Base-by-base conservation (phyloP, 2,888 invertebrate species). In the Mesorhabditis spiculigera region DNA sequence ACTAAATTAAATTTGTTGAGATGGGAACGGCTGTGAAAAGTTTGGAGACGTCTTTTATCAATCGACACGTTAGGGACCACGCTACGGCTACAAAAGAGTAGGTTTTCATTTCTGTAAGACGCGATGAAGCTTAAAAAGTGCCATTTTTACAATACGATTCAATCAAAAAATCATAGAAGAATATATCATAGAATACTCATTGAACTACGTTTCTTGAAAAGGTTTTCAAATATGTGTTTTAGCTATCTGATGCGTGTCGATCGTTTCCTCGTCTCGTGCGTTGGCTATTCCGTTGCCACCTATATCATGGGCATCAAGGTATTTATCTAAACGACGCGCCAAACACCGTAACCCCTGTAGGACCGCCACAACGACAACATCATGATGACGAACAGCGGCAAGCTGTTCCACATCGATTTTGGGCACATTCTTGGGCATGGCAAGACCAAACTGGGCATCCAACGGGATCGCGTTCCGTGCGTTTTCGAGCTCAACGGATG, bases 361-460 rank as follows among this genome's bases (percentile, higher is more conserved):
- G 90, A 90, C 82, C 84, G 90, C 66, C 90, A 90, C 83, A 89
- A 90, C 6, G 90, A 90, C 79, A 90, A 90, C 80, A 90, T 90
- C 74, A 90, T 90, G 90, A 87, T 90, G 50, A 89, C 88, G 50
- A 87, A 88, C 73, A 88, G 89, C 69, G 90, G 90, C 44, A 87
- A 88, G 87, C 89, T 90, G 71, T 90, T 90, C 81, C 90, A 90
- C 83, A 90, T 90, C 71, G 90, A 90, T 82, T 90, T 90, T 83
- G 90, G 90, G 16, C 90, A 90, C 79, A 90, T 90, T 81, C 84
- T 90, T 71, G 89, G 90, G 69, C 90, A 90, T 84, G 89, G 89
- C 82, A 90, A 90, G 86, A 89, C 90, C 81, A 90, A 90, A 82
- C 89, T 90, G 86, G 90, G 90, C 58, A 90, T 90, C 75, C 89